Evolutionary conservation across 2,888 invertebrate genomes (phyloP), one percentile per base, ranked within the genome.

Genomic region (Disparrhopalites patrizii): DNA sequence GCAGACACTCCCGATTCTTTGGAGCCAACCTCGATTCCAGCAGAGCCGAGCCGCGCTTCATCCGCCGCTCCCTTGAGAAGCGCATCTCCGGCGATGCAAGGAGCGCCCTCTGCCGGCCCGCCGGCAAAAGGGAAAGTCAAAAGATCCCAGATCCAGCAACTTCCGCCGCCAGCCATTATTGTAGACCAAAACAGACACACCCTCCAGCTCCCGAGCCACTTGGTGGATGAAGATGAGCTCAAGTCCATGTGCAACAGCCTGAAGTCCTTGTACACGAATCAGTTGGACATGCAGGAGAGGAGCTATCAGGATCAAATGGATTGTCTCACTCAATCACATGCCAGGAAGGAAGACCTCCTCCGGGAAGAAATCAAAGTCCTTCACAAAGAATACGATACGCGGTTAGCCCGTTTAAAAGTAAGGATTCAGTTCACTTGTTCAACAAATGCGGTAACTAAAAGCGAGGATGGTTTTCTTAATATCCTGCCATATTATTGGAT

Each of bases 321-420:
- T 5, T 72, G 71, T 50, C 38, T 73, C 0, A 30, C 51, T 4
- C 69, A 70, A 30, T 67, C 69, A 5, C 69, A 69, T 62, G 81
- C 79, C 65, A 82, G 83, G 72, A 78, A 83, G 0, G 86, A 86
- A 76, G 83, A 83, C 68, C 79, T 85, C 72, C 81, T 86, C 78
- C 85, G 83, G 76, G 82, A 82, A 28, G 86, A 86, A 78, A 81
- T 83, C 67, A 83, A 83, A 58, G 54, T 57, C 3, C 61, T 73
- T 38, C 73, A 72, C 38, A 61, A 61, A 38, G 73, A 75, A 10
- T 75, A 74, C 40, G 72, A 73, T 36, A 58, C 66, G 10, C 52
- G 72, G 23, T 27, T 76, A 8, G 65, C 67, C 18, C 36, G 71
- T 27, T 57, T 72, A 1, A 70, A 70, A 58, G 67, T 70, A 40